Evolutionary conservation across 2,797 vertebrate genomes (phyloP), one percentile per base, ranked within the genome.

Genomic region (Avahi laniger): DNA sequence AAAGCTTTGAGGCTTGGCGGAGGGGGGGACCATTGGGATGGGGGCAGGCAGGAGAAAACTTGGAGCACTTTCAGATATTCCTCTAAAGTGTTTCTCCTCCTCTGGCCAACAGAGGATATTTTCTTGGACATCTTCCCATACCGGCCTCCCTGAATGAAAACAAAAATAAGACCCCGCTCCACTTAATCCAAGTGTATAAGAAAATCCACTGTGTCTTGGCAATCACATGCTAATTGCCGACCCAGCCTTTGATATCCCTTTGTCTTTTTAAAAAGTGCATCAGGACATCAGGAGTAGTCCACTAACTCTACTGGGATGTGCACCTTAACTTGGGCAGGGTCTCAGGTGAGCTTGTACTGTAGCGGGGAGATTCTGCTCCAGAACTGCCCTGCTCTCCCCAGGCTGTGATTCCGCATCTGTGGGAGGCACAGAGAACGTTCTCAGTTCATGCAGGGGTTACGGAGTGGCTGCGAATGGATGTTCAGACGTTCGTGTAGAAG

Each of bases 361-460:
- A 7, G 35, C 0, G 22, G 63, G 46, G 46, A 33, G 13, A 30
- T 52, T 63, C 78, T 69, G 69, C 52, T 30, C 0, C 1, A 20
- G 46, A 88, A 67, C 76, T n/a, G 24, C n/a, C 26, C 46, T 24
- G 26, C 69, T 63, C n/a, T 61, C 38, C 72, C 72, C 28, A 33
- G 65, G 75, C 41, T 1, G 5, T 17, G 84, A 33, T 28, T 83
- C 92, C 41, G 65, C 50, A 73, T 75, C 87, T 17, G 22, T 92
- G 72, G 88, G 80, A 90, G 95, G 91, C 63, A 52, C 1, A 0
- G 82, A 59, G 92, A 87, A 50, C 48, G 10, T 70, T 76, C 63
- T 84, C 4, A 26, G 96, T 96, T 96, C 97, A 95, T 0, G 4
- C 13, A 85, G 87, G 92, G 94, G 89, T 95, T 88, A 92, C 50